Evolutionary conservation across 2,888 invertebrate species (phyloP), one percentile per base, ranked within the genome.

Genomic region (Apoda limacodes): DNA sequence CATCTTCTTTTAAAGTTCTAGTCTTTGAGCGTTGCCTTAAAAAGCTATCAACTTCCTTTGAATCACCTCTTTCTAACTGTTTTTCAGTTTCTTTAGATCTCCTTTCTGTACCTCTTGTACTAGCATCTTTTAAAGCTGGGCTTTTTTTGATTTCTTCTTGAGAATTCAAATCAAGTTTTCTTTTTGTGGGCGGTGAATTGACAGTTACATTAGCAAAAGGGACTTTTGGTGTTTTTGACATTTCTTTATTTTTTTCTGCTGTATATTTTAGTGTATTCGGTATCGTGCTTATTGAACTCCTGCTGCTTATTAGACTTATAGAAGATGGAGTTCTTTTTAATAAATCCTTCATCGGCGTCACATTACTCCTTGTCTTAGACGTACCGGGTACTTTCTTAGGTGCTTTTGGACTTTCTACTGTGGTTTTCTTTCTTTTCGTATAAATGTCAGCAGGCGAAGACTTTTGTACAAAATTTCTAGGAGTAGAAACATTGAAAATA

Each of bases 1-100:
- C 81, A 34, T 60, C 50, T 7, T 75, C 72, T n/a, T 65, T 55
- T 13, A 82, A 44, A 1, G 81, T 82, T 27, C 78, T 61, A 0
- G 85, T 69, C 45, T 72, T 69, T 2, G 66, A 57, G 2, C 78
- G 46, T 25, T 64, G 57, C 28, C 76, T 56, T 26, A 50, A 52
- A 23, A 17, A 5, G 38, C 40, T 27, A 31, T 27, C 2, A 26
- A 32, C 6, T 34, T 31, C 15, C 40, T 42, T 34, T 34, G 21
- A 27, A 5, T 13, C 20, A 28, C 27, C 35, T 11, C 40, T 30
- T 36, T 42, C 37, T 28, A 32, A 25, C 24, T 28, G 14, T 39
- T 45, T 34, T 40, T 37, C 10, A 20, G 10, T 21, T 37, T 17
- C 25, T 19, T 13, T 13, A 13, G 31, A n/a, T n/a, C 21, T 28